A percentile compares a stretch with the other conserved stretches of the same genome.
These are phyloP conservation scores for Rhegmatorhina hoffmannsi DNA, from an alignment of 2,113 vertebrate genomes.

Conservation along the genomic window DNA sequence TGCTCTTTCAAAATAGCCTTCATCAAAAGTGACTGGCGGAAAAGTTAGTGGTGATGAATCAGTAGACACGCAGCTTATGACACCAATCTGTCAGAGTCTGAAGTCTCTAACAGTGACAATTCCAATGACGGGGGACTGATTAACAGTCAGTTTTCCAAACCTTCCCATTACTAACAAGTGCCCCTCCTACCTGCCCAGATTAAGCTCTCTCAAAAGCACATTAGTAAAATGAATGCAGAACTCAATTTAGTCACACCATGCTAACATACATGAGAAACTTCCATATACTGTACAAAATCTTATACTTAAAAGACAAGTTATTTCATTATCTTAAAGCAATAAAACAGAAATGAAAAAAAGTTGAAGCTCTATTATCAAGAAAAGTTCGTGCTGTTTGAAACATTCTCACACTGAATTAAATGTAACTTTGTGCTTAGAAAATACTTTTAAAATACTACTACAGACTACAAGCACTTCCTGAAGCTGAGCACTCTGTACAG, in stretches of 20 bases:
- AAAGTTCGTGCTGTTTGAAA: neutral
- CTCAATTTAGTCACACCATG: neutral
- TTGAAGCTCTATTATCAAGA: neutral
- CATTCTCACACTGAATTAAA: neutral
- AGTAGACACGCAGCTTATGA: slow-evolving; percentile 19
- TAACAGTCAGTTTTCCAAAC: neutral
- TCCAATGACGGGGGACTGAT: neutral
- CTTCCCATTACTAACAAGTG: neutral
- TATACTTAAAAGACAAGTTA: neutral
- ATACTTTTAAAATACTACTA: neutral
- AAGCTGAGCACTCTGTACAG: neutral
- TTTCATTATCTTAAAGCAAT: neutral
- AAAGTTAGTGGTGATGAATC: slow-evolving; percentile 11
- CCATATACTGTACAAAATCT: neutral
- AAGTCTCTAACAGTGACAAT: neutral
- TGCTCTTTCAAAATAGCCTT: neutral
- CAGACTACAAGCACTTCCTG: neutral
- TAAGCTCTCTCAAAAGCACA: neutral
- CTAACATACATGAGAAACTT: neutral
- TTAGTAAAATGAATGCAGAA: neutral
- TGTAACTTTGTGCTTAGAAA: neutral
- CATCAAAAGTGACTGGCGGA: slow-evolving; percentile 4
- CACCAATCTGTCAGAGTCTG: slow-evolving; percentile 22
- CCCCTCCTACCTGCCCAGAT: neutral
- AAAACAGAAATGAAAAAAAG: neutral